Conservation (phyloP, 2,797 vertebrate species). For the Neostethus bicornis region DNA sequence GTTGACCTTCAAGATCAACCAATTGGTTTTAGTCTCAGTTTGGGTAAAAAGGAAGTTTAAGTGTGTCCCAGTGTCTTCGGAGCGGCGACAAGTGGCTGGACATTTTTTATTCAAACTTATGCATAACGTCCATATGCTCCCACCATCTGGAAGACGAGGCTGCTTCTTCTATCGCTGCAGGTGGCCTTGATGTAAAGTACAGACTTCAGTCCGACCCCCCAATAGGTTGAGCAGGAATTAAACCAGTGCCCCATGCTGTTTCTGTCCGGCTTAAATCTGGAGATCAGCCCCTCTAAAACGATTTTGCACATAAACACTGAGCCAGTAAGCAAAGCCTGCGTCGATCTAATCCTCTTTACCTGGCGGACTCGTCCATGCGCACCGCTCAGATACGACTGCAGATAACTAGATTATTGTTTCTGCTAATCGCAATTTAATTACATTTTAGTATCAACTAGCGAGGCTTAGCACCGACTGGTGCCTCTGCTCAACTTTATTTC, state of each 20-base stretch:
- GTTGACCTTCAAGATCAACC: slow-evolving; percentile 76
- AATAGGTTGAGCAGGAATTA: slow-evolving; percentile 37
- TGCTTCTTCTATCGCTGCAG: slow-evolving; percentile 26
- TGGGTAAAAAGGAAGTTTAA: slow-evolving; percentile 33
- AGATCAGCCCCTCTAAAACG: slow-evolving; percentile 65
- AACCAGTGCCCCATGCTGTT: slow-evolving; percentile 44
- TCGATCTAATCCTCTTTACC: slow-evolving; percentile 69
- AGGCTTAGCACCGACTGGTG: too few relatives aligned
- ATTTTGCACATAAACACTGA: slow-evolving; percentile 61
- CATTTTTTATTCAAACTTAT: slow-evolving; percentile 47
- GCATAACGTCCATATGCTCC: slow-evolving; percentile 31
- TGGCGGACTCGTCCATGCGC: slow-evolving; percentile 23
- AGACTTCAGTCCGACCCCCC: slow-evolving; percentile 45
- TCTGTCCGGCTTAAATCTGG: slow-evolving; percentile 46
- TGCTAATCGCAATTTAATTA: slow-evolving; percentile 64
- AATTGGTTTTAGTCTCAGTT: slow-evolving; percentile 45
- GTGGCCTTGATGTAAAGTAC: slow-evolving; percentile 46
- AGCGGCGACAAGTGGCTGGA: slow-evolving; percentile 10
- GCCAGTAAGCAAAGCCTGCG: slow-evolving; percentile 66
- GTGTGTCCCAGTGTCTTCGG: slow-evolving; percentile 5
- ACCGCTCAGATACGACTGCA: slow-evolving; percentile 52
- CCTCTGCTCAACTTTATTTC: too few relatives aligned
- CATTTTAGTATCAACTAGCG: slow-evolving; percentile 65
- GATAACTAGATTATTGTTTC: slow-evolving; percentile 57
- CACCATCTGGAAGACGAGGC: slow-evolving; percentile 55